Evolutionary conservation across 2,797 vertebrate species (phyloP).

Genomic region (Spheniscus humboldti): DNA sequence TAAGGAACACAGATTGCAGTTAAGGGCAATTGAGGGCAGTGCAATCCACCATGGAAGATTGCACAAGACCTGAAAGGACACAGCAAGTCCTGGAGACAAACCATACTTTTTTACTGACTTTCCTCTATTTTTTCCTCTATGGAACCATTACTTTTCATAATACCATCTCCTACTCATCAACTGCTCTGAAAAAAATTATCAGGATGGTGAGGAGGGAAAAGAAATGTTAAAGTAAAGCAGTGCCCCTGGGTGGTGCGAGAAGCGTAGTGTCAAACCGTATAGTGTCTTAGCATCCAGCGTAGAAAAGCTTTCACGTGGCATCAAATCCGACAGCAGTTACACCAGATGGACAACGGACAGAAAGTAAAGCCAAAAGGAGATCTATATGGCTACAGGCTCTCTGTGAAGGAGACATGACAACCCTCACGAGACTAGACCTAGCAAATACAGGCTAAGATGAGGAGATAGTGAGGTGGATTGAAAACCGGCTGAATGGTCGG

Average conservation of each 20-base stretch:
- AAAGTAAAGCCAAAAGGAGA: background rate
- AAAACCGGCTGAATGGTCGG: background rate
- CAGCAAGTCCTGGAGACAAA: background rate
- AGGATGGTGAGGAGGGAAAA: background rate
- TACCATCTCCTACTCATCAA: background rate
- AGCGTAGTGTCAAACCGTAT: accelerated
- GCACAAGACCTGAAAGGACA: background rate
- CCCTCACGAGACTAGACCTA: no score
- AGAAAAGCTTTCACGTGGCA: background rate
- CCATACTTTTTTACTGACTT: background rate
- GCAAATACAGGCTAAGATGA: background rate
- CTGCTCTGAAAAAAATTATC: background rate
- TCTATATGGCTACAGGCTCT: background rate
- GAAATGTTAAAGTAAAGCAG: background rate
- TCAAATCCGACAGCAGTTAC: background rate
- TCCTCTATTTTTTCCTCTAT: background rate
- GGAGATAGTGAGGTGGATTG: background rate
- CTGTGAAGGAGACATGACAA: background rate
- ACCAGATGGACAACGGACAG: background rate
- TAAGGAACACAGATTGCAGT: background rate
- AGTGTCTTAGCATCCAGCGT: background rate
- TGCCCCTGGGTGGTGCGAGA: no score
- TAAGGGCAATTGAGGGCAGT: background rate
- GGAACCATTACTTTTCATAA: background rate
- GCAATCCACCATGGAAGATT: background rate